These are phyloP conservation scores for Pyrrhosoma nymphula DNA, from an alignment of 2,888 invertebrate genomes.

Conservation along the genomic window DNA sequence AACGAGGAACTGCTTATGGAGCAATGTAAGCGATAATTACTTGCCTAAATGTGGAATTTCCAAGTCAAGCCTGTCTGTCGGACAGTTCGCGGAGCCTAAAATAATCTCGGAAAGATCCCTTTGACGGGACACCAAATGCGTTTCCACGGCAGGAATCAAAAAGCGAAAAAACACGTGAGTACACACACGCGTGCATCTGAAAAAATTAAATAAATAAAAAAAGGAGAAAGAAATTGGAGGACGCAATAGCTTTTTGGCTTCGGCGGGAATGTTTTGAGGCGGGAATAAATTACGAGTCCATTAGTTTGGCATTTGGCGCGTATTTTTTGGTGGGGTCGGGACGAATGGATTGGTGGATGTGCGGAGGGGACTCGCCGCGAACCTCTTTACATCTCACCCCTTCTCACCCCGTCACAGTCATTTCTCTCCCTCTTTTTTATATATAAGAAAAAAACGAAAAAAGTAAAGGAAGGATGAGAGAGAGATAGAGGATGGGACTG, in stretches of 20 bases:
- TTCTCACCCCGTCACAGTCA: not conserved
- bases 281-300: conserved; percentile 59
- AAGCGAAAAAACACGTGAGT: not conserved
- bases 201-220: conserved; percentile 17
- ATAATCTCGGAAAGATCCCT: not conserved
- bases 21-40: not conserved
- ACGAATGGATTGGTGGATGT: not conserved
- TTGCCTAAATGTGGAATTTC: not conserved
- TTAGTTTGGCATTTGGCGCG: conserved; percentile 48
- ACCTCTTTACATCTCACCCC: not conserved
- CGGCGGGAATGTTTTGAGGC: conserved; percentile 22
- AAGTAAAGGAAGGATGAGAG: not conserved
- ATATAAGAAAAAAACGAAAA: not conserved
- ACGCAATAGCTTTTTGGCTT: conserved; percentile 31
- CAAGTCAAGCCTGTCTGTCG: not conserved
- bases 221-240: not conserved
- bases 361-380: not conserved
- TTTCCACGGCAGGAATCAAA: conserved; percentile 1
- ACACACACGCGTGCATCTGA: not conserved
- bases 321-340: not conserved
- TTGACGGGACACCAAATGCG: not conserved
- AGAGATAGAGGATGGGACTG: not conserved
- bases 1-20: too few relatives aligned
- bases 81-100: not conserved
- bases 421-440: not conserved